phyloP scores from a whole-genome alignment of 2,888 invertebrate genomes.

The Sthenelais limicola region DNA sequence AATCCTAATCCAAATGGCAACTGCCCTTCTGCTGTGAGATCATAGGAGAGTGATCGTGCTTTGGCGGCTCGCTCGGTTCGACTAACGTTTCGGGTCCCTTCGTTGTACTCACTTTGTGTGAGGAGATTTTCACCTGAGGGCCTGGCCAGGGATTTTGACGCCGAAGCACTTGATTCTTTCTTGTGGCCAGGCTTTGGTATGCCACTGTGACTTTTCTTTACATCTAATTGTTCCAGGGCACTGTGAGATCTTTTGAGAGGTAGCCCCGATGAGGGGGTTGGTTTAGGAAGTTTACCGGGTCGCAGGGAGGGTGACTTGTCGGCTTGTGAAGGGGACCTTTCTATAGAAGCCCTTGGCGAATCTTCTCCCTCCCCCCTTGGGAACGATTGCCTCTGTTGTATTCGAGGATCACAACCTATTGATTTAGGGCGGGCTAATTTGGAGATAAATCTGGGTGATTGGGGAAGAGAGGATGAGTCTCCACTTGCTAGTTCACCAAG shows the following conservation, averaged over 20 bases:
- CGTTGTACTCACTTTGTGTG: neutral
- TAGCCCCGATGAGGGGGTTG: constrained; percentile 15
- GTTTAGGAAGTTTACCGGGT: constrained; percentile 5
- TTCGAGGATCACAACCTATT: too few species aligned
- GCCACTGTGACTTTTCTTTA: constrained; percentile 12
- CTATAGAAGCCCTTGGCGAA: neutral
- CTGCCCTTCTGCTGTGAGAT: constrained; percentile 9
- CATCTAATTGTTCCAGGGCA: constrained; percentile 16
- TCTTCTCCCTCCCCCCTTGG: constrained; percentile 7
- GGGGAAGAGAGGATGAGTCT: neutral
- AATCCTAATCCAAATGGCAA: neutral
- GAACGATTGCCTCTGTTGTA: constrained; percentile 1
- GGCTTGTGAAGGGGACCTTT: neutral
- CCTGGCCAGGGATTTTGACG: neutral
- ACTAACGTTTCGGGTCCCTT: neutral
- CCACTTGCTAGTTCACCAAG: neutral
- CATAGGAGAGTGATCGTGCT: constrained; percentile 9
- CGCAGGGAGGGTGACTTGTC: constrained; percentile 1
- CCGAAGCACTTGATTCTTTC: neutral
- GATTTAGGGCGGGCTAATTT: constrained; percentile 9
- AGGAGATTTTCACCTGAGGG: neutral
- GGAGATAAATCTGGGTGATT: constrained; percentile 13
- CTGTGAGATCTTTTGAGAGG: constrained; percentile 14
- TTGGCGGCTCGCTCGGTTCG: constrained; percentile 5
- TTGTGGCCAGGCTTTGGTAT: constrained; percentile 11